These are phyloP conservation scores for Alsophila aescularia DNA, from an alignment of 2,888 invertebrate species.

Conservation along the genomic window DNA sequence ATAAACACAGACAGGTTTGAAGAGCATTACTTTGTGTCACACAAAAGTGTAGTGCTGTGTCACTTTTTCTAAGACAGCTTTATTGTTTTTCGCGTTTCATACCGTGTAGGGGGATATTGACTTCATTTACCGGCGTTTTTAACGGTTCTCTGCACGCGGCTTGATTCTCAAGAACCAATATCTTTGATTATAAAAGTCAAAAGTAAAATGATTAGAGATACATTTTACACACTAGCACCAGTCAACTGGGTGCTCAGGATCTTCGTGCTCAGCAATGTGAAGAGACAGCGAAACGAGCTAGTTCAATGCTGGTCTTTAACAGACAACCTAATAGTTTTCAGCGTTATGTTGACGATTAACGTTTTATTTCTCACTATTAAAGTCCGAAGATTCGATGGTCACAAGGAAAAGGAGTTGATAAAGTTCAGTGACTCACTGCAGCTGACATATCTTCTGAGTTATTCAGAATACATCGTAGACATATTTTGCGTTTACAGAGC, in stretches of 20 bases:
- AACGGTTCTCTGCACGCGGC: no score
- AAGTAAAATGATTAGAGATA: conserved; percentile 8
- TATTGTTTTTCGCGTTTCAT: no score
- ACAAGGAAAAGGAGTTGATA: neutral
- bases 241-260: conserved; percentile 15
- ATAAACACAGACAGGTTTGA: no score
- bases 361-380: conserved; percentile 2
- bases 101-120: no score
- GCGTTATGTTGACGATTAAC: neutral
- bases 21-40: no score
- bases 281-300: neutral
- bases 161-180: neutral
- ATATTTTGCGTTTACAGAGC: conserved; percentile 38
- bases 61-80: no score
- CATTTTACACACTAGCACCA: conserved; percentile 10
- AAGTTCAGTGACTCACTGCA: conserved; percentile 35
- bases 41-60: no score
- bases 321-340: neutral
- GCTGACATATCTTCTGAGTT: conserved; percentile 33
- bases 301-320: conserved; percentile 3
- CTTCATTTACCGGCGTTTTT: no score
- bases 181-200: neutral
- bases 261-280: conserved; percentile 14
- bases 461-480: conserved; percentile 39
- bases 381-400: neutral